These are phyloP conservation scores for Tetramorium simillimum DNA, from an alignment of 1,140 invertebrate genomes.

Conservation along the genomic window DNA sequence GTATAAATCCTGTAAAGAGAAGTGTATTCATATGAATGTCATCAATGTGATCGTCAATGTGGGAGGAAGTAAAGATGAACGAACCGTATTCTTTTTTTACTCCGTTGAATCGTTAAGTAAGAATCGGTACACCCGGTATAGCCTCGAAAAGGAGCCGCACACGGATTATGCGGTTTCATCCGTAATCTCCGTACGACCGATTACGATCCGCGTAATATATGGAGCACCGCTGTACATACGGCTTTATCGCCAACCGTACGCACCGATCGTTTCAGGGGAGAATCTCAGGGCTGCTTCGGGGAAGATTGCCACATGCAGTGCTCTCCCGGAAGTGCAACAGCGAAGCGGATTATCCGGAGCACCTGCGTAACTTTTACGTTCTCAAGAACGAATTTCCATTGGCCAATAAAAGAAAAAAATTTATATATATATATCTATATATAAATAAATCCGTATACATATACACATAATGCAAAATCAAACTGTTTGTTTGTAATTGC, in stretches of 20 bases:
- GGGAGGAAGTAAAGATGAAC: not conserved
- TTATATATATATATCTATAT: not conserved
- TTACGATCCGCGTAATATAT: conserved; percentile 70
- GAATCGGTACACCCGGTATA: conserved; percentile 68
- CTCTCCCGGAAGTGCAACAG: conserved; percentile 52
- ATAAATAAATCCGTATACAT: not conserved
- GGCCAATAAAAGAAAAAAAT: not conserved
- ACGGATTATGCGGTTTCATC: conserved; percentile 32
- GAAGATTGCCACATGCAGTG: conserved; percentile 23
- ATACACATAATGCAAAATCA: not conserved
- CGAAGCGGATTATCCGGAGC: conserved; percentile 34
- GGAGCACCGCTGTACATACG: conserved; percentile 49
- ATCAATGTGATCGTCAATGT: not conserved
- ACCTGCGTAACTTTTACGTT: conserved; percentile 44
- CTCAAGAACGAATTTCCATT: not conserved
- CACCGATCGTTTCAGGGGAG: conserved; percentile 56
- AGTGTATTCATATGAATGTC: not conserved
- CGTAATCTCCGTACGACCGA: conserved; percentile 63
- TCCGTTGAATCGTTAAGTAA: conserved; percentile 70
- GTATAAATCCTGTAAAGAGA: not conserved
- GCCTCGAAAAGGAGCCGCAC: conserved; percentile 44
- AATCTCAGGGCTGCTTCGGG: conserved; percentile 22
- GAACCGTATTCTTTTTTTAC: conserved; percentile 28
- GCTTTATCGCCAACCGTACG: conserved; percentile 52
- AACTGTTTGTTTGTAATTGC: not conserved